These are phyloP conservation scores for Nasonovia ribisnigri DNA, from an alignment of 2,888 invertebrate genomes.

Conservation along the genomic window DNA sequence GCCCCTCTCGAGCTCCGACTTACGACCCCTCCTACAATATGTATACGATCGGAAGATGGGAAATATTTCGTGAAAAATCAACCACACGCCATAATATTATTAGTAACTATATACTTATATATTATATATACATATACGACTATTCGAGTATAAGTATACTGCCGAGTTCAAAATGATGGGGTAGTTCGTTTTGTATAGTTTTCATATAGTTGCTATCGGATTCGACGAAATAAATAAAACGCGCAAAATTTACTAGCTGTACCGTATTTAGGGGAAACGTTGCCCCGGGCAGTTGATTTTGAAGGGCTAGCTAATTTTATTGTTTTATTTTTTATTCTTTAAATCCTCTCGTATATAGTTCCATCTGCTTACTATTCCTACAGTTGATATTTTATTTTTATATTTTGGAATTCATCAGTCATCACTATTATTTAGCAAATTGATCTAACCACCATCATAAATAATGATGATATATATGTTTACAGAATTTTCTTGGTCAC, in stretches of 20 bases:
- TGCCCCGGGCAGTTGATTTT: neutral
- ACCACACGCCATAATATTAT: neutral
- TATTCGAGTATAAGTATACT: no score
- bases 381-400: neutral
- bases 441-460: neutral
- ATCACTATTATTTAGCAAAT: neutral
- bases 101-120: no score
- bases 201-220: neutral
- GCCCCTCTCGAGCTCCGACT: neutral
- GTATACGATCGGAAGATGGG: neutral
- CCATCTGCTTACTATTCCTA: neutral
- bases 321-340: neutral
- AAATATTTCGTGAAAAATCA: neutral
- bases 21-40: neutral
- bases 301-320: neutral
- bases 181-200: neutral
- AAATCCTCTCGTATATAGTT: no score
- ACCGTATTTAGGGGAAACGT: neutral
- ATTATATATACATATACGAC: neutral
- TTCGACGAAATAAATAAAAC: neutral
- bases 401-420: neutral
- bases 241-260: neutral
- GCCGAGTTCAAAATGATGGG: neutral
- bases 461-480: neutral
- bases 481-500: neutral